Percentiles rank a stretch among this genome's conserved stretches.
phyloP scores from a whole-genome alignment of 2,888 invertebrate genomes.

The Pristionchus arcanus region DNA sequence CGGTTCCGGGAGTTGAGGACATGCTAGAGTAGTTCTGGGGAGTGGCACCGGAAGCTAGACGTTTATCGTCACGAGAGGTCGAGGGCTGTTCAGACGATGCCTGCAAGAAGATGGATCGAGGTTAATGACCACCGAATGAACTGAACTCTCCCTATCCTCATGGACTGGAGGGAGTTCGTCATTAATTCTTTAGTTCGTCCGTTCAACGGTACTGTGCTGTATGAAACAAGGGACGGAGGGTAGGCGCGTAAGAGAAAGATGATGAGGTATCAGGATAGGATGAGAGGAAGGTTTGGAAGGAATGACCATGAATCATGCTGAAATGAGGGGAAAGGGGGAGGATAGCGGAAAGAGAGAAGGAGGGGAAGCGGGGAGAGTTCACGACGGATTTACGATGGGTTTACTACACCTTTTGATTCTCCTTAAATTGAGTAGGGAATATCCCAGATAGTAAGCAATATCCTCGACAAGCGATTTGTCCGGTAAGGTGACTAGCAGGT shows the following conservation, averaged over 20 bases:
- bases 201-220: not conserved
- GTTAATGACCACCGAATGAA: not conserved
- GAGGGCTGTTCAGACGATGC: slow-evolving; percentile 29
- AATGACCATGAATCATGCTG: slow-evolving; percentile 8
- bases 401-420: not conserved
- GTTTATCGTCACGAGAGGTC: slow-evolving; percentile 42
- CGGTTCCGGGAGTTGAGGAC: slow-evolving; percentile 25
- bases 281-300: slow-evolving; percentile 5
- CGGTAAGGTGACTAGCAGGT: too few species aligned
- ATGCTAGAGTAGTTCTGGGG: slow-evolving; percentile 50
- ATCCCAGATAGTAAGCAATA: too few species aligned
- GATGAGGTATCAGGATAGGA: slow-evolving; percentile 30
- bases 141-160: not conserved
- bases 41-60: slow-evolving; percentile 21
- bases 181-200: not conserved
- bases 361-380: slow-evolving; percentile 30
- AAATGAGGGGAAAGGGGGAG: not conserved
- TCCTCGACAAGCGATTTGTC: too few species aligned
- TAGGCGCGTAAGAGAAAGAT: not conserved
- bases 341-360: not conserved
- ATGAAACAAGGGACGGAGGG: not conserved
- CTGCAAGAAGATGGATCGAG: not conserved
- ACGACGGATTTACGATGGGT: slow-evolving; percentile 25
- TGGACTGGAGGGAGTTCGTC: not conserved
- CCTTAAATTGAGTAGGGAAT: not conserved